Evolutionary conservation across 2,113 vertebrate genomes (phyloP), one percentile per base, ranked within the genome.

Genomic region (Balaenoptera acutorostrata): DNA sequence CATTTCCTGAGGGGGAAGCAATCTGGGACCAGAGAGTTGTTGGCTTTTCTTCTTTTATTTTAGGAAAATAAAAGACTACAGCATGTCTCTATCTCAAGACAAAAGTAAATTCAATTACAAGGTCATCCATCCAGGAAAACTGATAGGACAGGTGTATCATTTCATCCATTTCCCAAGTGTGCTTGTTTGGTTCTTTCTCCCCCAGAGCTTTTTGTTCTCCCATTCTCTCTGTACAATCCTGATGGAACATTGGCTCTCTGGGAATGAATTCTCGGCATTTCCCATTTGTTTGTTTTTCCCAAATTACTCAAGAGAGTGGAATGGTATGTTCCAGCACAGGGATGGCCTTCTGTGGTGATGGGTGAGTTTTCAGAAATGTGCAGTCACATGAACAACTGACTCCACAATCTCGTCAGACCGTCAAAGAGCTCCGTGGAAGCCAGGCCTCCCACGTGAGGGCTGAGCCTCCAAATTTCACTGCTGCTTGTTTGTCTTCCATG

Each of bases 1-100:
- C 33, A 36, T 63, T 97, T 97, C 93, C 87, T 86, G 20, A 11
- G 69, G 97, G 95, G 44, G 23, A 75, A 66, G 89, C 93, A 93
- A 95, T 95, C 96, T 97, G 97, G 96, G 97, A 66, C 57, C 55
- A 41, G 78, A 59, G 64, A 52, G 46, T 31, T 36, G 23, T 52
- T 33, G 31, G 2, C 3, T 36, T 13, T 8, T 31, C 41, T n/a
- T 36, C 46, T 18, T 11, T 55, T n/a, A 63, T 61, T 80, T 68
- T 82, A 84, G 31, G 39, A 55, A 96, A 90, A 92, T 27, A 71
- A 90, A 87, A 80, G 12, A 82, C 12, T 25, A 13, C 31, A 92
- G 39, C 93, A 96, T 78, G 72, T 63, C 12, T 86, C 61, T 44
- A 36, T 74, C 49, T 88, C 69, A 57, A 94, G 57, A 81, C 44